Conservation (phyloP, 2,113 vertebrate species). For the Trogon melanurus region DNA sequence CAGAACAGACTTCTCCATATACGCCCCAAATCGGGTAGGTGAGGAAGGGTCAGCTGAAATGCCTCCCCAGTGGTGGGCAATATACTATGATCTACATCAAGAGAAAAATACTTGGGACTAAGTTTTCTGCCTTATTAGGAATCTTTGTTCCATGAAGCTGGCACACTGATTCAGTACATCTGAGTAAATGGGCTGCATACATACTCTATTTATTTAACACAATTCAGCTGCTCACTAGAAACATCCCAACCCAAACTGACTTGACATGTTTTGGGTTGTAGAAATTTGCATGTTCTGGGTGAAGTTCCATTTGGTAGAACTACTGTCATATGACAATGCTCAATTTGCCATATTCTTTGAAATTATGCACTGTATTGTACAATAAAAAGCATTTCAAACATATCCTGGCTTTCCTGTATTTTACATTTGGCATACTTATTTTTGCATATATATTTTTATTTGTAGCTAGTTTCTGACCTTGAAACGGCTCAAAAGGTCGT, state of each 20-base stretch:
- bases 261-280: background rate
- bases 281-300: background rate
- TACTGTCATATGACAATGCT: background rate
- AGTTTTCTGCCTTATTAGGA: background rate
- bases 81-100: background rate
- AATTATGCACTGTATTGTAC: background rate
- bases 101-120: background rate
- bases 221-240: background rate
- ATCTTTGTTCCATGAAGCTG: background rate
- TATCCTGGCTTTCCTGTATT: background rate
- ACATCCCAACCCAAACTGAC: background rate
- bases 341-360: background rate
- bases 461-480: constrained; percentile 82
- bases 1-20: background rate
- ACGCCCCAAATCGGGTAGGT: background rate
- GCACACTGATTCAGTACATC: background rate
- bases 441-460: constrained; percentile 1
- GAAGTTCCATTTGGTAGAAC: background rate
- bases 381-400: background rate
- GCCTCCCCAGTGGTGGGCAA: background rate
- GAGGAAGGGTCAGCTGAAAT: background rate
- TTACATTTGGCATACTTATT: background rate
- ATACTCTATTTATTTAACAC: background rate
- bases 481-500: constrained; percentile 97
- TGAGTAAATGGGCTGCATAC: background rate